phyloP scores from a whole-genome alignment of 2,888 invertebrate species.

The Cantharis rufa region DNA sequence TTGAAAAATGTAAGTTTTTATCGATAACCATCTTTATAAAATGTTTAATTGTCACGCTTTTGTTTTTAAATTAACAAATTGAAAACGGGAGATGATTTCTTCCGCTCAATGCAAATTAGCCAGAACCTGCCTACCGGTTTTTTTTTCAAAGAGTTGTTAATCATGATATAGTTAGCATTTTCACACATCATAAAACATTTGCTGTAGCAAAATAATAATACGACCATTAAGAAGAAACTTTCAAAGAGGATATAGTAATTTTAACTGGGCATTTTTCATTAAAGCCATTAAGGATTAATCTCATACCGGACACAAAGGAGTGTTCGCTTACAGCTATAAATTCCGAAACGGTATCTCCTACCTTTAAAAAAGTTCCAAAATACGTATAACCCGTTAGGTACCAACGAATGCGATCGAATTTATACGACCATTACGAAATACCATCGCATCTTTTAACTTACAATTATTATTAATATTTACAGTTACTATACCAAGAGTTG shows the following conservation, averaged over 20 bases:
- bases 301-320: conserved; percentile 33
- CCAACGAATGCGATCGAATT: conserved; percentile 23
- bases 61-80: background rate
- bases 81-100: background rate
- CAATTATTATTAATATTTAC: conserved; percentile 25
- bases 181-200: background rate
- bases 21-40: background rate
- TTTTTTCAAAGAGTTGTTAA: background rate
- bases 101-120: background rate
- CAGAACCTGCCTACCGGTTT: background rate
- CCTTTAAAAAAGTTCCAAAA: conserved; percentile 32
- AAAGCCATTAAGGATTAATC: conserved; percentile 3
- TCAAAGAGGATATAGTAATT: background rate
- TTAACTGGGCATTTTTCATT: conserved; percentile 6
- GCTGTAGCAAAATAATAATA: background rate
- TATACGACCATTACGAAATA: conserved; percentile 23
- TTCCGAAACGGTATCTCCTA: conserved; percentile 40
- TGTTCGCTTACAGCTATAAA: conserved; percentile 39
- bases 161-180: background rate
- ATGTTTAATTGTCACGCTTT: background rate
- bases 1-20: background rate
- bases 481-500: conserved; percentile 16
- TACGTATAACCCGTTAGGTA: conserved; percentile 28
- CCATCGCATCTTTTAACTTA: conserved; percentile 18
- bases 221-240: background rate